Evolutionary conservation across 2,888 invertebrate species (phyloP).

Genomic region (Pyrrhosoma nymphula): DNA sequence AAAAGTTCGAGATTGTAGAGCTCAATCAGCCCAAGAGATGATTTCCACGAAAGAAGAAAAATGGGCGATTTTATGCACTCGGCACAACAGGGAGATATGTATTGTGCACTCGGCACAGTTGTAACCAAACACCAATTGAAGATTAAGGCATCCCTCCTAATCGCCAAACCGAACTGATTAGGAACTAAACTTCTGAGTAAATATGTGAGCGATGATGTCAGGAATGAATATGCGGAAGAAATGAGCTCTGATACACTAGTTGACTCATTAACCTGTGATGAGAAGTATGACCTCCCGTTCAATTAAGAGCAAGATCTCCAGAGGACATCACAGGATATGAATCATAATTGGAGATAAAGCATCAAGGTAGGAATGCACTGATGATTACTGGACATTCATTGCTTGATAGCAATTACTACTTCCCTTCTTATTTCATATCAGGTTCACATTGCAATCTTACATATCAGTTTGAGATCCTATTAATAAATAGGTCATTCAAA

Average conservation of each 20-base stretch:
- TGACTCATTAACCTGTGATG: conserved; percentile 19
- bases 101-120: conserved; percentile 53
- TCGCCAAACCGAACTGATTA: conserved; percentile 8
- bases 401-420: neutral
- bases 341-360: neutral
- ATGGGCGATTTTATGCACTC: neutral
- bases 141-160: conserved; percentile 40
- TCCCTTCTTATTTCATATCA: neutral
- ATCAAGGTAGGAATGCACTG: neutral
- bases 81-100: conserved; percentile 37
- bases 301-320: neutral
- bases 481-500: neutral
- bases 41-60: neutral
- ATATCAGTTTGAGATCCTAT: too few relatives aligned
- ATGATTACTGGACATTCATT: neutral
- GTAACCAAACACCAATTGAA: conserved; percentile 27
- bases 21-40: neutral
- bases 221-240: neutral
- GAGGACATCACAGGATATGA: neutral
- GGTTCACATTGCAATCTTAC: neutral
- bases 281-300: neutral
- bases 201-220: neutral
- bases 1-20: neutral
- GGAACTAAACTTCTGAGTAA: conserved; percentile 14
- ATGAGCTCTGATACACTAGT: neutral